Evolutionary conservation across 2,113 vertebrate species (phyloP).

Genomic region (Calidris pugnax): DNA sequence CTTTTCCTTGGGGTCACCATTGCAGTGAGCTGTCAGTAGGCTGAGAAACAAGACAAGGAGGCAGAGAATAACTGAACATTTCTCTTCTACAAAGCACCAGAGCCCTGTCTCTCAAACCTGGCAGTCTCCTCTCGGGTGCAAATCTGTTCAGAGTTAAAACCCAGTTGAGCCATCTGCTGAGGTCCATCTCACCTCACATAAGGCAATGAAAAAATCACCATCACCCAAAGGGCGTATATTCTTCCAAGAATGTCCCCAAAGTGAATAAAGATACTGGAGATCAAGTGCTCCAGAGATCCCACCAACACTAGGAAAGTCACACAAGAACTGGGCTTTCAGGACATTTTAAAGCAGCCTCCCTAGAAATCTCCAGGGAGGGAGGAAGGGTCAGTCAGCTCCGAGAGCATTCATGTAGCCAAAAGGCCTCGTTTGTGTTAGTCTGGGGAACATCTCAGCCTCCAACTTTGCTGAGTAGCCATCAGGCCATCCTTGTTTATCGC

Average conservation of each 20-base stretch:
- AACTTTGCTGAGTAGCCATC: not conserved
- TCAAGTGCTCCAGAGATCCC: not conserved
- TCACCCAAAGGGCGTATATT: accelerated
- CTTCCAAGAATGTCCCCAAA: not conserved
- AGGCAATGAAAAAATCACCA: not conserved
- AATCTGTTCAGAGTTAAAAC: not conserved
- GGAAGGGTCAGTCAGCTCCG: not conserved
- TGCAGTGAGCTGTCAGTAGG: not conserved
- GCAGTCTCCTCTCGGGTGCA: not conserved
- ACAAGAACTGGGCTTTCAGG: not conserved
- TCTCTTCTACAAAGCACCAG: not conserved
- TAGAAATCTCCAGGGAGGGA: not conserved
- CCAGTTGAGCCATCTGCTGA: not conserved
- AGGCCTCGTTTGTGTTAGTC: not conserved
- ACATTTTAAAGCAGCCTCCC: not conserved
- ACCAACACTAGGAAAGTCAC: not conserved
- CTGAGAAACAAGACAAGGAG: not conserved
- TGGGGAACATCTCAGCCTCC: not conserved
- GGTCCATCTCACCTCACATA: not conserved
- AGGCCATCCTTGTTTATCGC: not conserved
- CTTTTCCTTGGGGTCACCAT: not conserved
- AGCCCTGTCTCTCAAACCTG: not conserved
- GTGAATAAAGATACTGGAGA: not conserved
- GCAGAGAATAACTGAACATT: not conserved
- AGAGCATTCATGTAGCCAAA: not conserved